Conservation (phyloP, 1,140 invertebrate species). For the Calycopis cecrops region DNA sequence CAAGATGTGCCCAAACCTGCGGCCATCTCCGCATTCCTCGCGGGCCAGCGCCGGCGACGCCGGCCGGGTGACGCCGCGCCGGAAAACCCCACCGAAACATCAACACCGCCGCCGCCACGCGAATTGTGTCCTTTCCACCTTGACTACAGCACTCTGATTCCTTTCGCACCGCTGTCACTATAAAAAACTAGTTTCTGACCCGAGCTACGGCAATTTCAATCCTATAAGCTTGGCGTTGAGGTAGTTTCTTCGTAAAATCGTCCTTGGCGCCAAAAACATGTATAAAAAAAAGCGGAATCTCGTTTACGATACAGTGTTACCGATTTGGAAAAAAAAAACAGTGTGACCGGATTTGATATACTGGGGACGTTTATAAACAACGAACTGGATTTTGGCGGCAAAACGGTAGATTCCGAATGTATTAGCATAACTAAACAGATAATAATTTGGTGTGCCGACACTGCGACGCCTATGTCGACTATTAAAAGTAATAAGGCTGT, state of each 20-base stretch:
- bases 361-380: conserved; percentile 40
- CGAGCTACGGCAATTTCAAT: conserved; percentile 15
- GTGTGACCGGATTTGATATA: conserved; percentile 37
- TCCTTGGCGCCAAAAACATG: conserved; percentile 35
- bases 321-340: conserved; percentile 36
- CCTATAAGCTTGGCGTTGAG: conserved; percentile 18
- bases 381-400: conserved; percentile 30
- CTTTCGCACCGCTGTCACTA: conserved; percentile 12
- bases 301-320: conserved; percentile 32
- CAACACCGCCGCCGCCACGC: background rate
- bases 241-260: conserved; percentile 19
- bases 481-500: background rate
- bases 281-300: conserved; percentile 28
- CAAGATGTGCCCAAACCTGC: conserved; percentile 47
- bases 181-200: conserved; percentile 18
- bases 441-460: conserved; percentile 34
- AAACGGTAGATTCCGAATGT: conserved; percentile 27
- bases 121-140: conserved; percentile 10
- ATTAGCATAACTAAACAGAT: conserved; percentile 43
- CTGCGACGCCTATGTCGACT: conserved; percentile 24
- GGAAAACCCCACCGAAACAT: conserved; percentile 11
- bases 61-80: conserved; percentile 32
- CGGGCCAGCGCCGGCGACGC: conserved; percentile 35
- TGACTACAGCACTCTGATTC: conserved; percentile 11
- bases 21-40: conserved; percentile 63